A percentile compares a stretch with the other conserved stretches of the same genome.
Conservation (phyloP, 2,113 vertebrate genomes). For the Centropristis striata region DNA sequence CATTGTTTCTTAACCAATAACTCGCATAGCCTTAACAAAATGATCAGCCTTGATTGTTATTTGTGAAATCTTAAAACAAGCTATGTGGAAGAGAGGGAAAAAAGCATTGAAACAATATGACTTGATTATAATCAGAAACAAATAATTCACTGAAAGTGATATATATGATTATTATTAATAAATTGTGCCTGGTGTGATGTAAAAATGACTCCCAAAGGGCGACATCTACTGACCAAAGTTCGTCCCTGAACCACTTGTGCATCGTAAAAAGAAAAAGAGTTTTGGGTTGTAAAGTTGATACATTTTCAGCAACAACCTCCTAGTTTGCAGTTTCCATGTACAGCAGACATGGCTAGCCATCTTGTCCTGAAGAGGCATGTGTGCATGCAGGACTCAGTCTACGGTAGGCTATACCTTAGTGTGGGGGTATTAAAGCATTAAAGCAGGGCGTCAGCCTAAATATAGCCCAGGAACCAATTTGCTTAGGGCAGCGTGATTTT, state of each 20-base stretch:
- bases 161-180: neutral
- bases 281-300: constrained; percentile 2
- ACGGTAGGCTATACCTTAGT: constrained; percentile 27
- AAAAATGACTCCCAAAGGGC: constrained; percentile 6
- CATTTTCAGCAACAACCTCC: neutral
- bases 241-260: neutral
- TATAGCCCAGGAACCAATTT: constrained; percentile 67
- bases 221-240: constrained; percentile 35
- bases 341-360: neutral
- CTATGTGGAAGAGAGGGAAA: neutral
- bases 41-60: neutral
- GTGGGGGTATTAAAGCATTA: constrained; percentile 65
- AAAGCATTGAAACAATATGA: neutral
- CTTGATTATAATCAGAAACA: neutral
- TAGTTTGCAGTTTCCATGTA: neutral
- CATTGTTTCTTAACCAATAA: constrained; percentile 32
- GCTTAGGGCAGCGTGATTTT: constrained; percentile 65
- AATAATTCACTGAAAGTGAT: neutral
- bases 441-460: constrained; percentile 68
- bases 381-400: constrained; percentile 12
- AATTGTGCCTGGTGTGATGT: neutral
- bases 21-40: constrained; percentile 14
- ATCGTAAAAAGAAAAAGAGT: neutral
- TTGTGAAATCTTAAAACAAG: constrained; percentile 16
- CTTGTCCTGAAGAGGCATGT: constrained; percentile 4